Percentiles rank a stretch among this genome's conserved stretches.
Conservation (phyloP, 2,888 invertebrate genomes). For the Siphlonurus alternatus region DNA sequence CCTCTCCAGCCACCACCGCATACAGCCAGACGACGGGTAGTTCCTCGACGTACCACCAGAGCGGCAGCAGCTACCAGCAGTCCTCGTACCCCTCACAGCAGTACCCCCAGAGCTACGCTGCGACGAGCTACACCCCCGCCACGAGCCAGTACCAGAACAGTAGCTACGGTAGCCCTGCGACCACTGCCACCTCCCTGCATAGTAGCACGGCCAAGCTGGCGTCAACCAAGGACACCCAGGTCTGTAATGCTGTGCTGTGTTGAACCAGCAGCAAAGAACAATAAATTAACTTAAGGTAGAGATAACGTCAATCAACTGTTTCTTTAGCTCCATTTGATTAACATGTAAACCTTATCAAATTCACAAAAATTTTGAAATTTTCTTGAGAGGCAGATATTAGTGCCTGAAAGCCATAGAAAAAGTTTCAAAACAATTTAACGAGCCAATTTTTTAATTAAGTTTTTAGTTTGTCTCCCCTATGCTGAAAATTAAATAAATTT, state of each 20-base stretch:
- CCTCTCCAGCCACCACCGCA: conserved; percentile 18
- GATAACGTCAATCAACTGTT: too few species aligned
- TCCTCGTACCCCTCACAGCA: conserved; percentile 8
- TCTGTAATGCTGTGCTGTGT: conserved; percentile 10
- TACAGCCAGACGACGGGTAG: conserved; percentile 24
- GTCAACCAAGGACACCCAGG: conserved; percentile 17
- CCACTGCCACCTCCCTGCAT: conserved; percentile 15
- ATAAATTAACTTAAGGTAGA: too few species aligned
- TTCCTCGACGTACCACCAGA: conserved; percentile 22
- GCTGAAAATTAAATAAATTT: not conserved
- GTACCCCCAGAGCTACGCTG: conserved; percentile 11
- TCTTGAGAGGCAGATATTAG: too few species aligned
- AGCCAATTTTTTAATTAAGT: too few species aligned
- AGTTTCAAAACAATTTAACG: too few species aligned
- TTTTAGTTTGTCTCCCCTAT: too few species aligned
- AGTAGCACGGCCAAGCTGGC: conserved; percentile 14
- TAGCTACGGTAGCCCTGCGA: conserved; percentile 16
- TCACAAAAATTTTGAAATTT: too few species aligned
- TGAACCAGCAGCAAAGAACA: too few species aligned
- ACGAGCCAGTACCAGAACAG: conserved; percentile 17
- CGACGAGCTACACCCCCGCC: conserved; percentile 9
- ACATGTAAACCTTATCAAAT: too few species aligned
- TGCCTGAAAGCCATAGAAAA: too few species aligned
- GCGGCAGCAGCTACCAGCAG: conserved; percentile 23
- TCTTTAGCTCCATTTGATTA: too few species aligned